A percentile compares a stretch with the other conserved stretches of the same genome.
Conservation (phyloP, 2,797 vertebrate genomes). For the Leuciscus waleckii region DNA sequence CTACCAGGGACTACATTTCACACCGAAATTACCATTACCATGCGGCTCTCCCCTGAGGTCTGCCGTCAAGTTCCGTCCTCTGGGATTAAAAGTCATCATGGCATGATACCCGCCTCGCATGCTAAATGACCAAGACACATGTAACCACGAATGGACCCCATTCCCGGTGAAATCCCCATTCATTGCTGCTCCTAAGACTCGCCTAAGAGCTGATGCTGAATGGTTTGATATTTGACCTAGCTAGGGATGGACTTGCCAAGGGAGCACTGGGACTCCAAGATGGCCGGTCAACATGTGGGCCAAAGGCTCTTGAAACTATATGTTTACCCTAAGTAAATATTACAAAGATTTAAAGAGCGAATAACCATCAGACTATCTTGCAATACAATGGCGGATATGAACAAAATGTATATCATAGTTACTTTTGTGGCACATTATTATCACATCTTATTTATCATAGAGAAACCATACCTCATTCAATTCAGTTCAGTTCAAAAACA, state of each 20-base stretch:
- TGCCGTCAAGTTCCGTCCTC: constrained; percentile 76
- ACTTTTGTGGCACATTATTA: neutral
- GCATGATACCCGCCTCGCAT: constrained; percentile 82
- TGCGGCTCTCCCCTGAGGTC: constrained; percentile 80
- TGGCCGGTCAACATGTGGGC: neutral
- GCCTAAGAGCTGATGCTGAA: constrained; percentile 11
- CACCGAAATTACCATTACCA: constrained; percentile 96
- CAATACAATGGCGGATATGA: neutral
- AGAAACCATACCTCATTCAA: neutral
- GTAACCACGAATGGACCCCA: constrained; percentile 69
- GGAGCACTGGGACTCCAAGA: neutral
- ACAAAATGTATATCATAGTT: neutral
- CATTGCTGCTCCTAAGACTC: neutral
- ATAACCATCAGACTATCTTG: neutral
- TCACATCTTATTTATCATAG: neutral
- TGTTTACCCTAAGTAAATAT: neutral
- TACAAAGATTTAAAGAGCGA: neutral
- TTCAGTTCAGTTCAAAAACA: neutral
- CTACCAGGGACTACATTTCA: constrained; percentile 93
- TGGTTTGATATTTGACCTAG: constrained; percentile 14
- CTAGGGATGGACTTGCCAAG: neutral
- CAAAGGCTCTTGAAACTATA: neutral
- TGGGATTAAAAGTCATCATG: constrained; percentile 88
- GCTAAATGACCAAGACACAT: constrained; percentile 81
- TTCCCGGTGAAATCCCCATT: constrained; percentile 36